Conservation (phyloP, 1,140 invertebrate genomes). For the Pseudomyrmex gracilis region DNA sequence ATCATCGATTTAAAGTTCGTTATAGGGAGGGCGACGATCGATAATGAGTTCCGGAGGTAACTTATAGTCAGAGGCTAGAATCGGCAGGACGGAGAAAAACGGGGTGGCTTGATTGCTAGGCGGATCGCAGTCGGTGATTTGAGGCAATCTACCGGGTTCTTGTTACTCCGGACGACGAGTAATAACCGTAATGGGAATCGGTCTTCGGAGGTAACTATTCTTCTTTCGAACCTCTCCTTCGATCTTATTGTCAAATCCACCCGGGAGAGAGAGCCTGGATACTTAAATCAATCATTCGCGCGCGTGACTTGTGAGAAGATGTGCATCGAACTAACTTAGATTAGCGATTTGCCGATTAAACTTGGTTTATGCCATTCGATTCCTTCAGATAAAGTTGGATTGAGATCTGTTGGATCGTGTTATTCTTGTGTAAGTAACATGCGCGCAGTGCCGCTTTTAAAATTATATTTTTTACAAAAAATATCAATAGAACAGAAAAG, state of each 20-base stretch:
- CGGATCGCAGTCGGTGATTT: slow-evolving; percentile 81
- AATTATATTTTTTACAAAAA: too few species aligned
- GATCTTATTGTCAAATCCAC: slow-evolving; percentile 76
- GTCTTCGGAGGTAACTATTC: slow-evolving; percentile 73
- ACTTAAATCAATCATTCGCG: slow-evolving; percentile 71
- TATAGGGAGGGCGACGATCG: slow-evolving; percentile 72
- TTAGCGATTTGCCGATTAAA: slow-evolving; percentile 56
- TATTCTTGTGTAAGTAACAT: background rate
- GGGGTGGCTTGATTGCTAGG: slow-evolving; percentile 79
- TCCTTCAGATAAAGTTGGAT: background rate
- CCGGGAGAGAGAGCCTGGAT: slow-evolving; percentile 53
- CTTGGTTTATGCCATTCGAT: slow-evolving; percentile 9
- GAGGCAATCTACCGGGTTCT: slow-evolving; percentile 82
- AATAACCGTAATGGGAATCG: slow-evolving; percentile 80
- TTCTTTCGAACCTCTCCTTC: slow-evolving; percentile 74
- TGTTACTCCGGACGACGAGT: slow-evolving; percentile 81
- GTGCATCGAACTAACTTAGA: slow-evolving; percentile 42
- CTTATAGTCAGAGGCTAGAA: slow-evolving; percentile 70
- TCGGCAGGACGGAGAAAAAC: slow-evolving; percentile 73
- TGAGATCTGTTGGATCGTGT: background rate
- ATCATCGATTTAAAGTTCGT: slow-evolving; percentile 82
- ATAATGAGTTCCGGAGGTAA: slow-evolving; percentile 70
- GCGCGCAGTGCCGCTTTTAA: background rate
- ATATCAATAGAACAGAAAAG: too few species aligned
- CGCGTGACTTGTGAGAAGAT: slow-evolving; percentile 71